Conservation (phyloP, 2,113 vertebrate genomes). For the Sminthopsis crassicaudata region DNA sequence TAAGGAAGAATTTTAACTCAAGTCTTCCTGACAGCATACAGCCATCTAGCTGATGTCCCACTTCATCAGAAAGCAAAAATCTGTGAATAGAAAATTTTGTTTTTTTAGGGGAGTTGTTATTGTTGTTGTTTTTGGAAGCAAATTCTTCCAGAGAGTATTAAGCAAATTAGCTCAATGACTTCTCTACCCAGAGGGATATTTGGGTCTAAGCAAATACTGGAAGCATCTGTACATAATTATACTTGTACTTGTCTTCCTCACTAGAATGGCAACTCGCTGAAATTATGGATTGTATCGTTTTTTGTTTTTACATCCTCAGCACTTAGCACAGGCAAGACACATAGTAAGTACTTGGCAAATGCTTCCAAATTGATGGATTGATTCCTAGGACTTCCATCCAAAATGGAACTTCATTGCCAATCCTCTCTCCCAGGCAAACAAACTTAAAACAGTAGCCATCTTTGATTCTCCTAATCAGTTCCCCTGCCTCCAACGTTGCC, state of each 20-base stretch:
- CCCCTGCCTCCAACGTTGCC: background rate
- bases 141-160: background rate
- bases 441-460: background rate
- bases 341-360: background rate
- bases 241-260: too few relatives aligned
- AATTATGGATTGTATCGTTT: background rate
- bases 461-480: background rate
- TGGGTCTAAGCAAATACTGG: background rate
- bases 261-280: accelerated
- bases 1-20: background rate
- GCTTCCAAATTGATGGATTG: background rate
- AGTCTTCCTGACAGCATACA: background rate
- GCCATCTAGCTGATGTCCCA: background rate
- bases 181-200: background rate
- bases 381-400: background rate
- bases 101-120: too few relatives aligned
- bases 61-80: background rate
- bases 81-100: background rate
- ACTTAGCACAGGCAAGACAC: background rate
- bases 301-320: background rate
- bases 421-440: background rate
- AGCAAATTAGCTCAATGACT: background rate
- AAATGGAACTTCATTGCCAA: background rate
- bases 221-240: background rate
- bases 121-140: background rate